These are phyloP conservation scores for Struthidea cinerea DNA, from an alignment of 2,113 vertebrate genomes.

Conservation along the genomic window DNA sequence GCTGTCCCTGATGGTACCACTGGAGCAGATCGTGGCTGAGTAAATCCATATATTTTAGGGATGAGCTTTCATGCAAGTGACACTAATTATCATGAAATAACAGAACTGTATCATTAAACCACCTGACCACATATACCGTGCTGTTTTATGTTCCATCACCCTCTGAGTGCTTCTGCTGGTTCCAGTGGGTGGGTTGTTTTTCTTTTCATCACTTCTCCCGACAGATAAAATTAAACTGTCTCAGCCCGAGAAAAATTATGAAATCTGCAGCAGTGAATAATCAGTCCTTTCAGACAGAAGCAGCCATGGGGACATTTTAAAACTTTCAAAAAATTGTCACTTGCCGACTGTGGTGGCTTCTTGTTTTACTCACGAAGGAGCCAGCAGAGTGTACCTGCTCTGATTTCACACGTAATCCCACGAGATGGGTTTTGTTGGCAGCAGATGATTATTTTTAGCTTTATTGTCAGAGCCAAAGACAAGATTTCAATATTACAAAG, in stretches of 20 bases:
- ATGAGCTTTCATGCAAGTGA: slow-evolving; percentile 55
- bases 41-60: slow-evolving; percentile 51
- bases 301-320: neutral
- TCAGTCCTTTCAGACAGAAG: slow-evolving; percentile 23
- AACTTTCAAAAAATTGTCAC: neutral
- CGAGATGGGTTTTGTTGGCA: neutral
- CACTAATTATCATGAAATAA: slow-evolving; percentile 53
- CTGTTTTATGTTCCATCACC: neutral
- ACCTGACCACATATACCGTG: neutral
- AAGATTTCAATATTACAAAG: neutral
- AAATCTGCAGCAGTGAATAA: neutral
- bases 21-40: slow-evolving; percentile 45
- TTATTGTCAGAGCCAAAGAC: neutral
- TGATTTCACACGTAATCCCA: neutral
- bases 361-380: neutral
- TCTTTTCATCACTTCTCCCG: neutral
- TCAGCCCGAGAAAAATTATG: neutral
- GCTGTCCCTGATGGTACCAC: slow-evolving; percentile 6
- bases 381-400: neutral
- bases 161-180: neutral
- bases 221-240: slow-evolving; percentile 41
- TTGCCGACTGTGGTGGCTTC: neutral
- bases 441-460: neutral
- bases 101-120: slow-evolving; percentile 31
- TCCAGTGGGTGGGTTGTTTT: neutral